Conservation (phyloP, 2,113 vertebrate genomes). For the Thunnus thynnus region DNA sequence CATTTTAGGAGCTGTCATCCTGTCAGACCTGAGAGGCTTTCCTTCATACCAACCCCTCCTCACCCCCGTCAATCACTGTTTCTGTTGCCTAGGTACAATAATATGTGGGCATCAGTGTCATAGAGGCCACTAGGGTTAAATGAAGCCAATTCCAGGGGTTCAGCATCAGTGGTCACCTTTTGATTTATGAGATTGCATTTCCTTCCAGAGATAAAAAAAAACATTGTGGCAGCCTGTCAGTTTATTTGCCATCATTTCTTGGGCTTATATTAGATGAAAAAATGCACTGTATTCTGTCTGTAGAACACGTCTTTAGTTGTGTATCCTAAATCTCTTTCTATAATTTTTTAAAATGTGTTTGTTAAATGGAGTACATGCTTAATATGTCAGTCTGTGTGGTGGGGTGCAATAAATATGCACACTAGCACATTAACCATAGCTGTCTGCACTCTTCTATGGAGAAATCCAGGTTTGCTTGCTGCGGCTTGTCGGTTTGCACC, state of each 20-base stretch:
- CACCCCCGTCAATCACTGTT: conserved; percentile 66
- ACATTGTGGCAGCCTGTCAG: background rate
- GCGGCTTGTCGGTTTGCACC: conserved; percentile 45
- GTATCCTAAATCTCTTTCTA: background rate
- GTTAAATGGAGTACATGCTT: too few relatives aligned
- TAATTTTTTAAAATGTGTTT: too few relatives aligned
- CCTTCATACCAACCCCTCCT: conserved; percentile 46
- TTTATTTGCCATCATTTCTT: conserved; percentile 37
- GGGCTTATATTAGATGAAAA: conserved; percentile 23
- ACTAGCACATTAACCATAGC: background rate
- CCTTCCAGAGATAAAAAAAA: conserved; percentile 9
- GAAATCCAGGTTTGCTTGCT: conserved; percentile 30
- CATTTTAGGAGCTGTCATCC: conserved; percentile 79
- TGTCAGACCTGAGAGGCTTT: conserved; percentile 78
- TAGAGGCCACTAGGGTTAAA: conserved; percentile 67
- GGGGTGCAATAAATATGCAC: too few relatives aligned
- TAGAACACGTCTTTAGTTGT: background rate
- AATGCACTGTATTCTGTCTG: background rate
- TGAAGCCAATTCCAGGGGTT: conserved; percentile 43
- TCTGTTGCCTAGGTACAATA: conserved; percentile 45
- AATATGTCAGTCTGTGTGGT: too few relatives aligned
- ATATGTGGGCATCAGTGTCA: conserved; percentile 44
- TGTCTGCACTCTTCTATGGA: background rate
- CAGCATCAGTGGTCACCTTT: conserved; percentile 5
- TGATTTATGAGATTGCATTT: conserved; percentile 57